Evolutionary conservation across 2,113 vertebrate genomes (phyloP).

Genomic region (Thryonomys swinderianus): DNA sequence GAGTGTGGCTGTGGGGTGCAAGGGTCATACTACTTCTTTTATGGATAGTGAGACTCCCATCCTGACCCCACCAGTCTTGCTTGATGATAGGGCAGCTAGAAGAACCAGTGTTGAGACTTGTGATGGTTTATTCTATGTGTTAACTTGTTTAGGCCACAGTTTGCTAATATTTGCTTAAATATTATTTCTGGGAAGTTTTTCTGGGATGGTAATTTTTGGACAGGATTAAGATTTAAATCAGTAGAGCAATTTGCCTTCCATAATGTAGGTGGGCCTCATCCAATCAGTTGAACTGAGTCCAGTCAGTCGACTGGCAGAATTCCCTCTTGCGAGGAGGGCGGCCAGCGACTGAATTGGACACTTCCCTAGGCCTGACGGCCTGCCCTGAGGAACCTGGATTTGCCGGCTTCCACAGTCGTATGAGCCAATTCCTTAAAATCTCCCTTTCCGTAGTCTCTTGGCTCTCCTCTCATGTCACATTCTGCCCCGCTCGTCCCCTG

Average conservation of each 20-base stretch:
- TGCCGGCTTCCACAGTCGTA: not conserved
- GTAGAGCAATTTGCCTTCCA: not conserved
- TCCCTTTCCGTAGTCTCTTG: too few species aligned
- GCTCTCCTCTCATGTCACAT: not conserved
- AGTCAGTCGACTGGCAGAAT: not conserved
- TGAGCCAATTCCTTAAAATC: not conserved
- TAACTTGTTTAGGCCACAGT: not conserved
- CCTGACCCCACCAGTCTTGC: not conserved
- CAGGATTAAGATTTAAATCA: not conserved
- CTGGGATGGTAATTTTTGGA: not conserved
- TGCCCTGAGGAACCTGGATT: not conserved
- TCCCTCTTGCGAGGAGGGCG: not conserved
- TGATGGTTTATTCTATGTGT: not conserved
- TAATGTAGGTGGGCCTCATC: not conserved
- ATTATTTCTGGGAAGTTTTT: not conserved
- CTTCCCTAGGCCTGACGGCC: not conserved
- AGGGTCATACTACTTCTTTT: not conserved
- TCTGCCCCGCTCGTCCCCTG: not conserved
- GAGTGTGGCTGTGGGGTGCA: rapidly evolving
- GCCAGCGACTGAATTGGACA: not conserved
- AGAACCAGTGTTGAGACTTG: not conserved
- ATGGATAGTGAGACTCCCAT: not conserved
- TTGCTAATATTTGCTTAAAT: not conserved
- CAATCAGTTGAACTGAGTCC: not conserved
- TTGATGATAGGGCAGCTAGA: not conserved